A percentile compares a stretch with the other conserved stretches of the same genome.
Conservation (phyloP, 2,113 vertebrate genomes). For the Poecilia latipinna region DNA sequence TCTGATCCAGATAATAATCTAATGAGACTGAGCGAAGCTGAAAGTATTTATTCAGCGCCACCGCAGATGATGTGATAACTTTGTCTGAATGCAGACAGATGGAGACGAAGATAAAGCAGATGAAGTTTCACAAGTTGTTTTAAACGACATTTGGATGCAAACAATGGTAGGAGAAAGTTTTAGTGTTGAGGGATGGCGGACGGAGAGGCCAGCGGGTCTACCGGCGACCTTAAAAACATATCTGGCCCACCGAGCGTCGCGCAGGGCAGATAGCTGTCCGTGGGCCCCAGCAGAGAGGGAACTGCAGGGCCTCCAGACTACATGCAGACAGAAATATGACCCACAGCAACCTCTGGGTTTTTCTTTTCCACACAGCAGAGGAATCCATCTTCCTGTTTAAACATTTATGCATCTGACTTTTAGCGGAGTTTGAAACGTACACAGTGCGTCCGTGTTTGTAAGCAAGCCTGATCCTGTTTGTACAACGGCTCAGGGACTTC, state of each 20-base stretch:
- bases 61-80: constrained; percentile 53
- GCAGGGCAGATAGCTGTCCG: constrained; percentile 22
- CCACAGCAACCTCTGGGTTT: constrained; percentile 7
- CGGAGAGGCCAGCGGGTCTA: constrained; percentile 25
- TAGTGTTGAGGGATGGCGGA: constrained; percentile 22
- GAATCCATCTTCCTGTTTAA: constrained; percentile 8
- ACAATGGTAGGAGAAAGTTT: constrained; percentile 7
- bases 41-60: constrained; percentile 60
- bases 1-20: constrained; percentile 34
- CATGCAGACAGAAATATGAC: constrained; percentile 28
- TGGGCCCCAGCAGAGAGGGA: constrained; percentile 27
- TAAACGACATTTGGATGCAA: constrained; percentile 4
- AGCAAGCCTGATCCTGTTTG: neutral
- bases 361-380: neutral
- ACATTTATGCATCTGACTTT: constrained; percentile 6
- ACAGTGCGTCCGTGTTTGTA: neutral
- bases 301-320: constrained; percentile 26
- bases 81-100: constrained; percentile 48
- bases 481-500: neutral
- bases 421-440: constrained; percentile 1
- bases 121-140: constrained; percentile 32
- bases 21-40: constrained; percentile 36
- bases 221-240: constrained; percentile 47
- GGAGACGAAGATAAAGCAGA: constrained; percentile 35
- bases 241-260: constrained; percentile 18